A percentile compares a stretch with the other conserved stretches of the same genome.
These are phyloP conservation scores for Drosophila chauvacae DNA, from an alignment of 1,140 invertebrate species.

Conservation along the genomic window DNA sequence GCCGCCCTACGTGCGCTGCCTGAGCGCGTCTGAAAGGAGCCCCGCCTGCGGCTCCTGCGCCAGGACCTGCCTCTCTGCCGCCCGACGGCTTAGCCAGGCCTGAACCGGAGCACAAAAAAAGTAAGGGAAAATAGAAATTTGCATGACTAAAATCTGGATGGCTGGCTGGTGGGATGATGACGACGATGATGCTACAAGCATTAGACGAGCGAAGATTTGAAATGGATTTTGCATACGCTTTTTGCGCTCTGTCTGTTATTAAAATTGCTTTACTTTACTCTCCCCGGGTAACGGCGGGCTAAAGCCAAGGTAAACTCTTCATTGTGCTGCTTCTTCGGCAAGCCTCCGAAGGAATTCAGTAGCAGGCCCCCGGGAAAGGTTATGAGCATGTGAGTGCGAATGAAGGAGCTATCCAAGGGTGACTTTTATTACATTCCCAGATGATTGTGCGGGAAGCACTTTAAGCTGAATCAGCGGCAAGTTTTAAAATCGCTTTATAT, in stretches of 20 bases:
- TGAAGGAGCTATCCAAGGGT: slow-evolving; percentile 30
- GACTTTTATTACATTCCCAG: slow-evolving; percentile 48
- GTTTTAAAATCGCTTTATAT: background rate
- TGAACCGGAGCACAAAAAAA: slow-evolving; percentile 9
- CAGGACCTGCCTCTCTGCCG: background rate
- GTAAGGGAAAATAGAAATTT: slow-evolving; percentile 49
- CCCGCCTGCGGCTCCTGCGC: slow-evolving; percentile 25
- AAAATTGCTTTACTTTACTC: slow-evolving; percentile 59
- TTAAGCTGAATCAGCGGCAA: slow-evolving; percentile 26
- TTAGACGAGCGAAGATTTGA: slow-evolving; percentile 69
- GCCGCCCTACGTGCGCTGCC: slow-evolving; percentile 72
- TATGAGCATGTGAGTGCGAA: slow-evolving; percentile 27
- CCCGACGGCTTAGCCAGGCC: slow-evolving; percentile 34
- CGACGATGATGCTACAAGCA: slow-evolving; percentile 36
- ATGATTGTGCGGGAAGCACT: slow-evolving; percentile 21
- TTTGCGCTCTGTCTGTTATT: slow-evolving; percentile 72
- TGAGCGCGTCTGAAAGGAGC: slow-evolving; percentile 67
- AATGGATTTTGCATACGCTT: slow-evolving; percentile 73
- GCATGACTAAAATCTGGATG: slow-evolving; percentile 60
- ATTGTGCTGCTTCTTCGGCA: slow-evolving; percentile 18
- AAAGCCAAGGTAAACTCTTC: slow-evolving; percentile 41
- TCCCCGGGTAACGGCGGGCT: slow-evolving; percentile 7
- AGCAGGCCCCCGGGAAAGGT: slow-evolving; percentile 15
- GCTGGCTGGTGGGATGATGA: slow-evolving; percentile 28
- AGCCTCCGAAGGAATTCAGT: slow-evolving; percentile 15